A percentile compares a stretch with the other conserved stretches of the same genome.
Evolutionary conservation across 2,113 vertebrate species (phyloP).

Genomic region (Tyrannus savana): DNA sequence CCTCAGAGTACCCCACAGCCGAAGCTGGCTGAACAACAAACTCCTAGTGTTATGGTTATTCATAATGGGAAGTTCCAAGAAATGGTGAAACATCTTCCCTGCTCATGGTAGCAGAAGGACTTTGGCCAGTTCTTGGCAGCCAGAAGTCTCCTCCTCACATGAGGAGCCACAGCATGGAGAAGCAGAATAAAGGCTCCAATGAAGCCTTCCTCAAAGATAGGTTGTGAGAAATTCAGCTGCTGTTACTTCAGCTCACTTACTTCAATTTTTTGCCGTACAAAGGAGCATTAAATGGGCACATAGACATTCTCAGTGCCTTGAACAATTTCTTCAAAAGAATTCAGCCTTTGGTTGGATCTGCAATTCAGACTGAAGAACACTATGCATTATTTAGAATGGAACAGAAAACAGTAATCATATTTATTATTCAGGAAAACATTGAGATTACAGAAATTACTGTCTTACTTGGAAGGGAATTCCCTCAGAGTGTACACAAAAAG

Average conservation of each 20-base stretch:
- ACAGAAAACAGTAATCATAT: neutral
- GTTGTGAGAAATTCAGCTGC: neutral
- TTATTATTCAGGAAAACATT: neutral
- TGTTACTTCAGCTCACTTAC: neutral
- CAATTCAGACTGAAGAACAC: neutral
- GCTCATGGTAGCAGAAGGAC: neutral
- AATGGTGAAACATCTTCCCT: neutral
- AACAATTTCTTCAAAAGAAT: neutral
- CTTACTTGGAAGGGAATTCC: neutral
- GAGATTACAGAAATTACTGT: neutral
- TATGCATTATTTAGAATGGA: neutral
- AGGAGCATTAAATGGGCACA: neutral
- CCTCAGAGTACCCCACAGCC: neutral
- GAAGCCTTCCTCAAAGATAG: neutral
- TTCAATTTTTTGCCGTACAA: neutral
- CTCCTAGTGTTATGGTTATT: accelerated
- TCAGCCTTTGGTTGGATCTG: neutral
- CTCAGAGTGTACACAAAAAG: neutral
- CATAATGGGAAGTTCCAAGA: neutral
- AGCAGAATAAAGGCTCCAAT: neutral
- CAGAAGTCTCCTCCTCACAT: accelerated
- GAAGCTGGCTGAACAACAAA: neutral
- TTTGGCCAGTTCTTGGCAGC: neutral
- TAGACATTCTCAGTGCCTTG: neutral
- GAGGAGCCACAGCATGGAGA: accelerated